Evolutionary conservation across 2,113 vertebrate species (phyloP), one percentile per base, ranked within the genome.

Genomic region (Dermatemys mawii): DNA sequence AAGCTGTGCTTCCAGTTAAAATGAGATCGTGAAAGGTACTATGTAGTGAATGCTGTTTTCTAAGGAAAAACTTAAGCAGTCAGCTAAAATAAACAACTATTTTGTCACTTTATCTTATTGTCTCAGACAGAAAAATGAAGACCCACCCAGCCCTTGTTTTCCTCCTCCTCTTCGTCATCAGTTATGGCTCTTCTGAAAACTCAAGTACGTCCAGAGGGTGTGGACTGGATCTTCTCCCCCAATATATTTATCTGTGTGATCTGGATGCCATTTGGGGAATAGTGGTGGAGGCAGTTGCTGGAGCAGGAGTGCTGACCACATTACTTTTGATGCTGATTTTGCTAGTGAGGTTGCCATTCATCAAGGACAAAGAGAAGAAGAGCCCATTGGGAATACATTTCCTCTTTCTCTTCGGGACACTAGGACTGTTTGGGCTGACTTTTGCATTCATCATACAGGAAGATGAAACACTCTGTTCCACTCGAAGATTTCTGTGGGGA

Each of bases 191-290:
- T 35, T 97, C 98, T 0, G 98, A 98, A 73, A 98, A 99, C 92
- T 60, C 98, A 84, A 96, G 97, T 27, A 98, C 98, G 1, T 98
- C 99, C 0, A 97, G 98, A 54, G 99, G 99, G 83, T 99, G 99
- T 0, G 99, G 99, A 17, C 98, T 99, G 98, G 99, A 99, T 38
- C 98, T 99, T 0, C 98, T 98, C 46, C 99, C 98, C 4, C 99
- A 99, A 93, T 99, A 99, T 60, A 98, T 99, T 17, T 98, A 99
- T 93, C 98, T 99, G 87, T 99, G 99, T 8, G 99, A 99, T 97
- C 98, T 99, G 98, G 99, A 99, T 97, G 98, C 99, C 83, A 97
- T 99, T 44, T 99, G 99, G 99, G 99, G 99, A 1, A 99, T 99
- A 60, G 99, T 99, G 1, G 97, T 99, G 46, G 99, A 99, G 96